Evolutionary conservation across 2,888 invertebrate species (phyloP).

Genomic region (Archips xylosteana): DNA sequence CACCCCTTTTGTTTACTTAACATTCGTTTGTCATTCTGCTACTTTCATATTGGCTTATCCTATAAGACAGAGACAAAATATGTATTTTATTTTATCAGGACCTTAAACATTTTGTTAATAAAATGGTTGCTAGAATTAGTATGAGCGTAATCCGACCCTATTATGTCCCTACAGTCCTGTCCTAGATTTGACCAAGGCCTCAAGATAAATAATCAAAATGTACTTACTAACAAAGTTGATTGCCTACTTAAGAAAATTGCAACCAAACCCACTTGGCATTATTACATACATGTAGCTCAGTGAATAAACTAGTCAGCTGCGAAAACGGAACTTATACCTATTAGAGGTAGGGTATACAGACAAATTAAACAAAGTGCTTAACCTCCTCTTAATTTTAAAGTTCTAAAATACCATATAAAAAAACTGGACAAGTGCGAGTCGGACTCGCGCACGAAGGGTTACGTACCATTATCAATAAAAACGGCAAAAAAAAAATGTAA

Average conservation of each 20-base stretch:
- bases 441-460: no score
- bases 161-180: slow-evolving; percentile 14
- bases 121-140: background rate
- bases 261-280: slow-evolving; percentile 55
- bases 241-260: slow-evolving; percentile 63
- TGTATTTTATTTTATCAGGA: no score
- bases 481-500: no score
- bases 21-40: no score
- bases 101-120: no score
- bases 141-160: slow-evolving; percentile 9
- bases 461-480: no score
- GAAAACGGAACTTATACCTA: slow-evolving; percentile 62
- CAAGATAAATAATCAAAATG: slow-evolving; percentile 39
- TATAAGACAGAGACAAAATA: no score
- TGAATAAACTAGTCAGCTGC: slow-evolving; percentile 59
- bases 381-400: no score
- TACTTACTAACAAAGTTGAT: slow-evolving; percentile 49
- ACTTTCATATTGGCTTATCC: no score
- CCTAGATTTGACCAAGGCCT: slow-evolving; percentile 26
- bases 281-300: slow-evolving; percentile 53
- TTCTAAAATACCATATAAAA: no score
- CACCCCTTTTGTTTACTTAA: no score
- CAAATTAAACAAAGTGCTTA: slow-evolving; percentile 12
- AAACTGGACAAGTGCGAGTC: no score
- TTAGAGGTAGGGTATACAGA: slow-evolving; percentile 52